Evolutionary conservation across 2,113 vertebrate genomes (phyloP).

Genomic region (Seriola dumerili): DNA sequence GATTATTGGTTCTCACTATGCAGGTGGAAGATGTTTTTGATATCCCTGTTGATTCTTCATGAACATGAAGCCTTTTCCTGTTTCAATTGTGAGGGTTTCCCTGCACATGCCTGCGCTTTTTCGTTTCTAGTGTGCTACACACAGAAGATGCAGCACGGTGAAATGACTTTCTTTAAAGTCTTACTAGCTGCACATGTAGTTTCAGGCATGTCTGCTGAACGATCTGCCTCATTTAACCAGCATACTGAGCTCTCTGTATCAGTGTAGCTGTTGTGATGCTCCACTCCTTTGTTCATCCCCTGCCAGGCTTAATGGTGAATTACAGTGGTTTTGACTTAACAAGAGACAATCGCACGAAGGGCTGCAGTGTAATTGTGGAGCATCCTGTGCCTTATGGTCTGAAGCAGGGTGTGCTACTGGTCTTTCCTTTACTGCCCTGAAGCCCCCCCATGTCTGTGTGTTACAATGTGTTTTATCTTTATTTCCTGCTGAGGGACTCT

Average conservation of each 20-base stretch:
- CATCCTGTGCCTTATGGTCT: constrained; percentile 26
- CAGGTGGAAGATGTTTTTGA: constrained; percentile 45
- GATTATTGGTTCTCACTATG: constrained; percentile 52
- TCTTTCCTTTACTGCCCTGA: constrained; percentile 24
- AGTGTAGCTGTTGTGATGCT: constrained; percentile 3
- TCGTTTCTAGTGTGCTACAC: not conserved
- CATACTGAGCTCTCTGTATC: constrained; percentile 6
- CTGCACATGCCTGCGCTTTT: not conserved
- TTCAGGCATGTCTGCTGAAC: constrained; percentile 30
- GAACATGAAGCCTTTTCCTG: not conserved
- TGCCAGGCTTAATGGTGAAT: constrained; percentile 17
- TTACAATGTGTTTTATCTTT: constrained; percentile 39
- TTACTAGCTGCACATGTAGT: constrained; percentile 47
- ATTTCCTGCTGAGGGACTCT: constrained; percentile 24
- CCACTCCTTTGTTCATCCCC: constrained; percentile 11
- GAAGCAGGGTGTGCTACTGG: not conserved
- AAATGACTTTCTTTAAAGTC: constrained; percentile 20
- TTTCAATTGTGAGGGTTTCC: constrained; percentile 10
- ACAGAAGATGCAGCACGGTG: not conserved
- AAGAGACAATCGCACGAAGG: constrained; percentile 10
- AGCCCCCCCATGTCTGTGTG: not conserved
- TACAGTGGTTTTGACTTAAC: constrained; percentile 30
- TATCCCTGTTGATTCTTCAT: constrained; percentile 32
- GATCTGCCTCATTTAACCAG: constrained; percentile 24
- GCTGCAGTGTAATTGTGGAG: not conserved